These are phyloP conservation scores for Callyntrura guangdongensis DNA, from an alignment of 2,888 invertebrate species.

Conservation along the genomic window DNA sequence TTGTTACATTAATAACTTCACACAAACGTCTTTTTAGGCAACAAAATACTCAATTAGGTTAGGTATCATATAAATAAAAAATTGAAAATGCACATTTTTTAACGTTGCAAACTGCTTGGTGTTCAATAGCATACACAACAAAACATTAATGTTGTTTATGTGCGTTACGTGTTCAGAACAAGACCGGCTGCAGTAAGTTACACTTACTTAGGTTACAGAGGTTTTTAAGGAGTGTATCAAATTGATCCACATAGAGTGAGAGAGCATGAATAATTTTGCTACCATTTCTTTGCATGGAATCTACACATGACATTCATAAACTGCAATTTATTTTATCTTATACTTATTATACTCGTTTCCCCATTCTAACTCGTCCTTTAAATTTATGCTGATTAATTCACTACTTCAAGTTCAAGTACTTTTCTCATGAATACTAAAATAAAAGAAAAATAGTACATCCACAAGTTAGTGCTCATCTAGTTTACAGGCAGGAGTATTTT, in stretches of 20 bases:
- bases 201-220: too few relatives aligned
- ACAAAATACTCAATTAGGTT: not conserved
- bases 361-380: constrained; percentile 13
- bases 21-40: too few relatives aligned
- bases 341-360: not conserved
- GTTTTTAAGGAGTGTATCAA: constrained; percentile 54
- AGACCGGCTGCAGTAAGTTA: not conserved
- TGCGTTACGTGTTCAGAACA: not conserved
- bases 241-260: constrained; percentile 49
- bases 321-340: not conserved
- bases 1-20: too few relatives aligned
- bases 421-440: constrained; percentile 64
- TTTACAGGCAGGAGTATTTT: too few relatives aligned
- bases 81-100: not conserved
- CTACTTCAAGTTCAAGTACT: constrained; percentile 61
- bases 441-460: not conserved
- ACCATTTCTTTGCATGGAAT: not conserved
- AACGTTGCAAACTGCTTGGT: not conserved
- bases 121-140: not conserved
- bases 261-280: constrained; percentile 66
- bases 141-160: not conserved
- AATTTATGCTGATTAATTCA: constrained; percentile 71
- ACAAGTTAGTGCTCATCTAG: too few relatives aligned
- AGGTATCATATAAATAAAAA: not conserved
- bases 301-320: not conserved